phyloP scores from a whole-genome alignment of 2,113 vertebrate species.

The Stercorarius parasiticus region DNA sequence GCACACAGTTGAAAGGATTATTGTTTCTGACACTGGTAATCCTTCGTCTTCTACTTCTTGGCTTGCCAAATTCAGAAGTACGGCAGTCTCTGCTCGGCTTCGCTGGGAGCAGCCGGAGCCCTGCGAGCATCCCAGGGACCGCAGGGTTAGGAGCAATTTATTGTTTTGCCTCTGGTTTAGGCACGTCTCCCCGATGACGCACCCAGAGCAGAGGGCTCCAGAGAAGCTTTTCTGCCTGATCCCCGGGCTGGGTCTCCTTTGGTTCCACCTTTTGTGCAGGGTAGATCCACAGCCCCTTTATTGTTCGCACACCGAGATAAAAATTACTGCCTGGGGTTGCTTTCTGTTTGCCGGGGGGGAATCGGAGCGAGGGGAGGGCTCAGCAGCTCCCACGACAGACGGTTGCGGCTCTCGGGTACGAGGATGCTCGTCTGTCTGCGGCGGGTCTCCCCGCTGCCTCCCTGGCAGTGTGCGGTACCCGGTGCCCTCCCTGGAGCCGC shows the following conservation, averaged over 20 bases:
- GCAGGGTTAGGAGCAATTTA: neutral
- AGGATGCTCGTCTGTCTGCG: rapidly evolving
- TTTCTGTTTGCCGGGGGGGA: neutral
- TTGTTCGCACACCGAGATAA: rapidly evolving
- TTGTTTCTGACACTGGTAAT: slow-evolving; percentile 36
- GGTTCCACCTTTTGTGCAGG: neutral
- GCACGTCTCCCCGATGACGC: neutral
- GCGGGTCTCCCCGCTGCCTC: rapidly evolving
- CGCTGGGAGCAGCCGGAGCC: neutral
- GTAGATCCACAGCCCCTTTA: neutral
- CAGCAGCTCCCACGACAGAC: neutral
- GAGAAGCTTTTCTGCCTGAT: neutral
- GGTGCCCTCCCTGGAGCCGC: neutral
- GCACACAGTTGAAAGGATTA: neutral
- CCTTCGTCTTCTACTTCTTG: neutral
- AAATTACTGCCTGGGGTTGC: neutral
- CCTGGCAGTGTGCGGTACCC: rapidly evolving
- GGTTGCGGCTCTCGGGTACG: rapidly evolving
- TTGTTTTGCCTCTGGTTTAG: neutral
- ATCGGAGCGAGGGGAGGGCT: neutral
- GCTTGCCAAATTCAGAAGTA: neutral
- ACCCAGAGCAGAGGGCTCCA: neutral
- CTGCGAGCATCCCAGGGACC: neutral
- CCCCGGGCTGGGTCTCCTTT: neutral
- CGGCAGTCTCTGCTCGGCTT: neutral